Base-by-base conservation (phyloP, 2,888 invertebrate species). In the Coelopa pilipes region DNA sequence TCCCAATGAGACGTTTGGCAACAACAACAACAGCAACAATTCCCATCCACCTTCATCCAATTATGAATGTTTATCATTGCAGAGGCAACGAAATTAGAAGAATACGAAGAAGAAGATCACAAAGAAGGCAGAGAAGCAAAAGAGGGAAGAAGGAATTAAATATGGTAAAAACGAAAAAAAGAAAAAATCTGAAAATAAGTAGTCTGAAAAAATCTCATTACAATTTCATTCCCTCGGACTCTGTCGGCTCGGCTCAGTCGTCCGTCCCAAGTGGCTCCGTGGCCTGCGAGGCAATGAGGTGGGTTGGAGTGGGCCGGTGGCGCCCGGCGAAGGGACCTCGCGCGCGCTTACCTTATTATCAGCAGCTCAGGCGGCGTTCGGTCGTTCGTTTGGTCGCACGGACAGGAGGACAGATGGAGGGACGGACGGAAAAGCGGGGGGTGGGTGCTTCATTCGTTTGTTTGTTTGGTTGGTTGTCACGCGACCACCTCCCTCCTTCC, bases 191-290 rank as follows among this genome's bases (percentile, higher is more conserved):
- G 62, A 57, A 74, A 73, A 74, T 67, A 75, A 73, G 66, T 73
- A 75, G 72, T 72, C 46, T 73, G 63, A 71, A 75, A 66, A 76
- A 76, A 76, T 74, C 76, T 76, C 76, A 76, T 76, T 76, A 76
- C 72, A 70, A 76, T 76, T 74, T 72, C 74, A 76, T 76, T 76
- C 46, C 46, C 71, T 63, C 45, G 71, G 60, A 70, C 47, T 70
- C 46, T 13, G 45, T 63, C 24, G 55, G 34, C n/a, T n/a, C 71
- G 49, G 34, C 63, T 70, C 60, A 47, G 19, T 13, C 63, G 46
- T 46, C 34, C 34, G 34, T 34, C 34, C 34, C 34, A 34, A 34
- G 34, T 34, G 34, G 34, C 34, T 34, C 34, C 34, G 34, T 53
- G 71, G 62, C 62, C 53, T 53, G 46, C 46, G 60, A 2, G 34